Percentiles rank a stretch among this genome's conserved stretches.
Conservation (phyloP, 2,888 invertebrate species). For the Bibio marci region DNA sequence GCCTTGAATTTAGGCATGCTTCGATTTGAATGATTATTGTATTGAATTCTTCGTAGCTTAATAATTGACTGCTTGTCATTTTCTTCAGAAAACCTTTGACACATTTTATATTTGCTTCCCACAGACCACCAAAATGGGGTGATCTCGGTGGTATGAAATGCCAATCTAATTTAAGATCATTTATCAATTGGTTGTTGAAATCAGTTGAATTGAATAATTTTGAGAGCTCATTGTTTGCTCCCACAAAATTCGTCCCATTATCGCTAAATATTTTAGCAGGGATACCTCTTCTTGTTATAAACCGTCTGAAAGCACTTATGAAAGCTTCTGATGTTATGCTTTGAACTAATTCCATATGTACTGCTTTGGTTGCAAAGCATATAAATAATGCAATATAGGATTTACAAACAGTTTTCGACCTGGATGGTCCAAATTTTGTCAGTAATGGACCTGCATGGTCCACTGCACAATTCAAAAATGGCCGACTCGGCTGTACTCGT, state of each 20-base stretch:
- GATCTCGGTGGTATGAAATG: neutral
- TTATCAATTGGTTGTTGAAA: no score
- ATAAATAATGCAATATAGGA: constrained; percentile 14
- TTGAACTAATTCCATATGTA: constrained; percentile 9
- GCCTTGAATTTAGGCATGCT: neutral
- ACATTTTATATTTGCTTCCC: neutral
- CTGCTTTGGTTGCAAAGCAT: constrained; percentile 12
- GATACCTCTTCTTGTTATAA: constrained; percentile 14
- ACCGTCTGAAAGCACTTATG: constrained; percentile 14
- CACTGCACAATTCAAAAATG: constrained; percentile 10
- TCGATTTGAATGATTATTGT: neutral
- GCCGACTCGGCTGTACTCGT: constrained; percentile 7
- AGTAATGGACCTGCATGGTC: constrained; percentile 12
- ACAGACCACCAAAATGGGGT: neutral
- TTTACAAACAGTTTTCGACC: constrained; percentile 12
- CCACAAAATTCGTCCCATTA: constrained; percentile 17
- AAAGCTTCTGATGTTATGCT: constrained; percentile 12
- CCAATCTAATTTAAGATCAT: neutral
- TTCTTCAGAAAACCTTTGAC: neutral
- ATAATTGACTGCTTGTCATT: neutral
- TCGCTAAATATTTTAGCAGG: constrained; percentile 14
- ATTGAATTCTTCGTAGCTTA: neutral
- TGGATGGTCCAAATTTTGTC: constrained; percentile 6
- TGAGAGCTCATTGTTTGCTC: constrained; percentile 14
- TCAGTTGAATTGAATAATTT: no score